Conservation (phyloP, 2,113 vertebrate species). For the Hypanus sabinus region DNA sequence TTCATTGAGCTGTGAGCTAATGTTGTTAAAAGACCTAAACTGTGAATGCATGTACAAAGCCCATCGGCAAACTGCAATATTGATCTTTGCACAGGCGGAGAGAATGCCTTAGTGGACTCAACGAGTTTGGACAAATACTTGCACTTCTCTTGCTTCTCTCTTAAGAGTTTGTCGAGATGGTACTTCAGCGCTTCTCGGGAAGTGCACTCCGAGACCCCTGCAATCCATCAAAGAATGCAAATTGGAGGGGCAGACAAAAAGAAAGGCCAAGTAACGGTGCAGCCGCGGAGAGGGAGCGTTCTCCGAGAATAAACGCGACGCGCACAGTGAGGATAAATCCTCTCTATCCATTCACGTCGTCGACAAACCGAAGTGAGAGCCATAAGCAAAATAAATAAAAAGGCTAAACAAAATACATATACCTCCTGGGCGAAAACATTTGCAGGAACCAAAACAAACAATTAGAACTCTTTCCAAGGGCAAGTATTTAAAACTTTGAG, state of each 20-base stretch:
- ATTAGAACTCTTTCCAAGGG: neutral
- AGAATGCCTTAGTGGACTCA: slow-evolving; percentile 52
- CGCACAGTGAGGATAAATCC: slow-evolving; percentile 62
- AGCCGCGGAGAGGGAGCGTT: slow-evolving; percentile 56
- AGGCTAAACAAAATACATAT: neutral
- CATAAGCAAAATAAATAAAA: neutral
- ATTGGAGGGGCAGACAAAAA: slow-evolving; percentile 67
- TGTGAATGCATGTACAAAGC: slow-evolving; percentile 54
- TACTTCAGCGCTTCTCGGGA: slow-evolving; percentile 69
- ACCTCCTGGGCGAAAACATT: neutral
- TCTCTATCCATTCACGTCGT: slow-evolving; percentile 49
- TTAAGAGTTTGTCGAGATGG: slow-evolving; percentile 66
- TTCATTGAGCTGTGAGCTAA: slow-evolving; percentile 43
- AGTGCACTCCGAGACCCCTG: slow-evolving; percentile 67
- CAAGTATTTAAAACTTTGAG: neutral
- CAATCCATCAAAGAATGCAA: slow-evolving; percentile 72
- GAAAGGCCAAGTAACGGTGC: slow-evolving; percentile 60
- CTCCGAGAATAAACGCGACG: slow-evolving; percentile 60
- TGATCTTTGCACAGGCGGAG: slow-evolving; percentile 60
- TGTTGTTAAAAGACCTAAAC: slow-evolving; percentile 51
- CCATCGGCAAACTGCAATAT: slow-evolving; percentile 61
- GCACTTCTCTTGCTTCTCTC: slow-evolving; percentile 56
- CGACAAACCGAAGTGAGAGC: slow-evolving; percentile 8
- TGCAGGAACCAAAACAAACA: neutral
- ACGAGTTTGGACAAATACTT: slow-evolving; percentile 64